These are phyloP conservation scores for Channa argus DNA, from an alignment of 2,113 vertebrate genomes.

Conservation along the genomic window DNA sequence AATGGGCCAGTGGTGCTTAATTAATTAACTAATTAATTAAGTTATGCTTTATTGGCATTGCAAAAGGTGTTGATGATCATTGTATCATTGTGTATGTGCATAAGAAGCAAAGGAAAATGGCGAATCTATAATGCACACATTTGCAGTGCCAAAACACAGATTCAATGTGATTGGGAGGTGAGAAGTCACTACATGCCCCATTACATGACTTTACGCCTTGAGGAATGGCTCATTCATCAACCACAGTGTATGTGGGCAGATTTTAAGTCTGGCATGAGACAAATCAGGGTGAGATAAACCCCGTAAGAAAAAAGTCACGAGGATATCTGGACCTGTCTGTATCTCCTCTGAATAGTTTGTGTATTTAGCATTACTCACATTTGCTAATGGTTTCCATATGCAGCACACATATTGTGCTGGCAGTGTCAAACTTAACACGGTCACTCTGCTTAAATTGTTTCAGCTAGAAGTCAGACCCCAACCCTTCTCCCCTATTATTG, in stretches of 20 bases:
- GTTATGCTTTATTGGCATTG: conserved; percentile 13
- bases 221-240: conserved; percentile 26
- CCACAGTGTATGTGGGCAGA: background rate
- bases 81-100: background rate
- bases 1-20: conserved; percentile 12
- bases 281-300: background rate
- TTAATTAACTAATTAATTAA: background rate
- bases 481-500: too few relatives aligned
- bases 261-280: background rate
- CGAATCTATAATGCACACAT: conserved; percentile 5
- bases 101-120: conserved; percentile 13
- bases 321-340: too few relatives aligned
- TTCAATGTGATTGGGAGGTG: conserved; percentile 39
- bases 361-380: conserved; percentile 35
- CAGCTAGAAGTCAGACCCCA: too few relatives aligned
- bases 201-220: conserved; percentile 39
- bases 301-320: background rate
- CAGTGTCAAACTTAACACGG: conserved; percentile 3
- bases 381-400: conserved; percentile 33
- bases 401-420: background rate
- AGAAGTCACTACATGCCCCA: conserved; percentile 25
- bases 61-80: conserved; percentile 27
- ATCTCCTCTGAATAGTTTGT: conserved; percentile 20
- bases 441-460: too few relatives aligned
- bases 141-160: conserved; percentile 6